A percentile compares a stretch with the other conserved stretches of the same genome.
Conservation (phyloP, 1,140 invertebrate genomes). For the Sinella curviseta region DNA sequence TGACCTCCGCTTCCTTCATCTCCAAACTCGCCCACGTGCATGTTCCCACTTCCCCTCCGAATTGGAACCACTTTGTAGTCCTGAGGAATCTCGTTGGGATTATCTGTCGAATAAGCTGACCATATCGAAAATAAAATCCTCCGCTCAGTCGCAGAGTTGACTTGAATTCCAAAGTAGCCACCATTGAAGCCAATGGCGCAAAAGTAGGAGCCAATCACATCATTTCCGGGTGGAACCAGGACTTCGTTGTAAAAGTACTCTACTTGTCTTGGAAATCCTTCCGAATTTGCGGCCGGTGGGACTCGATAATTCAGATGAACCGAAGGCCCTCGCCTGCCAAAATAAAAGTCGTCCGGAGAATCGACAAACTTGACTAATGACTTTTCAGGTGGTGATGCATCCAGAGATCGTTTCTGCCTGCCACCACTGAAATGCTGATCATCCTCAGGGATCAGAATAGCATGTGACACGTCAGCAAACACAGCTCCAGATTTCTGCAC, state of each 20-base stretch:
- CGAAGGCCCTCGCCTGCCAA: slow-evolving; percentile 37
- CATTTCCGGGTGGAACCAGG: slow-evolving; percentile 34
- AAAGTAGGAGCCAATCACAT: slow-evolving; percentile 41
- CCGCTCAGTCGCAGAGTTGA: slow-evolving; percentile 36
- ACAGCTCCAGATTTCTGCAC: slow-evolving; percentile 1
- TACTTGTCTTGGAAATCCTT: not conserved
- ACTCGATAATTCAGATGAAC: not conserved
- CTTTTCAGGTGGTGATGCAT: not conserved
- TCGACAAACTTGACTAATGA: slow-evolving; percentile 28
- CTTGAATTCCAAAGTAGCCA: slow-evolving; percentile 47
- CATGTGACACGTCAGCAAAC: slow-evolving; percentile 35
- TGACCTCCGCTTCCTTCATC: slow-evolving; percentile 33
- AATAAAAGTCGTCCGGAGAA: slow-evolving; percentile 36
- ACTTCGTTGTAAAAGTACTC: slow-evolving; percentile 49
- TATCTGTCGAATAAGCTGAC: slow-evolving; percentile 35
- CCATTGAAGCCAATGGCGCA: slow-evolving; percentile 42
- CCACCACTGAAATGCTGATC: not conserved
- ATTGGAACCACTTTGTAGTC: slow-evolving; percentile 37
- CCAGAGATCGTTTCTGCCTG: not conserved
- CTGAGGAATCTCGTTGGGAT: slow-evolving; percentile 39
- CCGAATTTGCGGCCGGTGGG: not conserved
- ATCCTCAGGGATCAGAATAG: not conserved
- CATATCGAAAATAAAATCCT: slow-evolving; percentile 47
- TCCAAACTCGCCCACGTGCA: slow-evolving; percentile 31
- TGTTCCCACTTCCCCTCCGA: slow-evolving; percentile 27